A percentile compares a stretch with the other conserved stretches of the same genome.
phyloP scores from a whole-genome alignment of 2,888 invertebrate species.

The Clepsis dumicolana region DNA sequence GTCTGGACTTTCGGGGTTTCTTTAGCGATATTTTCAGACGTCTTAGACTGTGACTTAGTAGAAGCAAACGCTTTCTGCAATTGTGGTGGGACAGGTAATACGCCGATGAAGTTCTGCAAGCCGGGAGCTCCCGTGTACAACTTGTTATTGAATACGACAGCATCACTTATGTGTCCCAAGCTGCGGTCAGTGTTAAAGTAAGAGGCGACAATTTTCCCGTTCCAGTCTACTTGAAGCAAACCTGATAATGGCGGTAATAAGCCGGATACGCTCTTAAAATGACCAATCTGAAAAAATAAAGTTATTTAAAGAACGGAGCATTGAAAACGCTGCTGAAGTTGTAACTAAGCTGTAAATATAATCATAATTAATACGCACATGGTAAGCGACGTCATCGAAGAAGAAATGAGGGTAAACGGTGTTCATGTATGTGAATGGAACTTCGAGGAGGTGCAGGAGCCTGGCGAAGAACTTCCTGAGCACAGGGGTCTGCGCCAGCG shows the following conservation, averaged over 20 bases:
- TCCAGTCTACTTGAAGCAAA: conserved; percentile 89
- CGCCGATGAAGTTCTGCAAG: conserved; percentile 86
- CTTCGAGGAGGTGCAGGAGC: conserved; percentile 85
- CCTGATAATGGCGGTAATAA: conserved; percentile 80
- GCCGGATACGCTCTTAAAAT: conserved; percentile 81
- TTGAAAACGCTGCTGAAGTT: background rate
- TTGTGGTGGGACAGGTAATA: conserved; percentile 86
- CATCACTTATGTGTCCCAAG: conserved; percentile 87
- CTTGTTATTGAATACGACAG: conserved; percentile 87
- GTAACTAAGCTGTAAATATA: background rate
- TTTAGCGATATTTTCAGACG: conserved; percentile 55
- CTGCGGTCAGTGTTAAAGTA: conserved; percentile 88
- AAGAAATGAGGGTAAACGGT: conserved; percentile 88
- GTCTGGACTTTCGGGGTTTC: conserved; percentile 50
- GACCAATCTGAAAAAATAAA: conserved; percentile 86
- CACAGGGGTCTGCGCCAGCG: conserved; percentile 87
- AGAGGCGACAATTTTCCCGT: conserved; percentile 90
- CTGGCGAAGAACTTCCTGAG: conserved; percentile 89
- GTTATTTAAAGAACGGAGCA: background rate
- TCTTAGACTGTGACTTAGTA: conserved; percentile 44
- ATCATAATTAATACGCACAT: conserved; percentile 71
- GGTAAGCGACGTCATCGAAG: conserved; percentile 87
- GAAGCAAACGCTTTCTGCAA: conserved; percentile 72
- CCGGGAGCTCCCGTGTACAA: conserved; percentile 90
- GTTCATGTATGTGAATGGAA: conserved; percentile 88